Conservation (phyloP, 2,888 invertebrate species). For the Hirtodrosophila cameraria region DNA sequence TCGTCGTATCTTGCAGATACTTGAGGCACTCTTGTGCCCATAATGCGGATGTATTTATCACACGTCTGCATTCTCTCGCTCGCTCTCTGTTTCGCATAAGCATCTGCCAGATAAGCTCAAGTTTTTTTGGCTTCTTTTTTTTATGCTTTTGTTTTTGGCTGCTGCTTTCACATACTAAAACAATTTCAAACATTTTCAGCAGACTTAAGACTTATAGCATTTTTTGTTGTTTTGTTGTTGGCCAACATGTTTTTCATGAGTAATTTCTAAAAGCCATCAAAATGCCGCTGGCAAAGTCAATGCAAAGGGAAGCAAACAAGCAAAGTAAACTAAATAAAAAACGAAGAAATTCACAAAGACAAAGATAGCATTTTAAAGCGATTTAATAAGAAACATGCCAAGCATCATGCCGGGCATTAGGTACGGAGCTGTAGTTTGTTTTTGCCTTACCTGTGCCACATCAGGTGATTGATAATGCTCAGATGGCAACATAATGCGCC, state of each 20-base stretch:
- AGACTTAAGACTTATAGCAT: constrained; percentile 17
- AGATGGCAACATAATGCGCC: constrained; percentile 20
- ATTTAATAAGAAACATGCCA: constrained; percentile 56
- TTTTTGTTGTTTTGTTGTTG: constrained; percentile 17
- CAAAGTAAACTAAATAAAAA: constrained; percentile 9
- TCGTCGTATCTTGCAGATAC: constrained; percentile 69
- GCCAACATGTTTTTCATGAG: constrained; percentile 57
- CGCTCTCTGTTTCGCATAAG: constrained; percentile 29
- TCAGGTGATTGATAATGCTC: constrained; percentile 76
- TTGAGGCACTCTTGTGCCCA: constrained; percentile 33
- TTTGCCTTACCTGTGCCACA: constrained; percentile 37
- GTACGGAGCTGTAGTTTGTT: not conserved
- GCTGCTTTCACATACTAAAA: constrained; percentile 41
- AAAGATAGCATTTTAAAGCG: constrained; percentile 42
- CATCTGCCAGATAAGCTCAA: constrained; percentile 69
- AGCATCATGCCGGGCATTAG: constrained; percentile 44
- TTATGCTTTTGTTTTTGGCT: constrained; percentile 4
- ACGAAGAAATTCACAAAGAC: constrained; percentile 24
- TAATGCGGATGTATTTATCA: constrained; percentile 80
- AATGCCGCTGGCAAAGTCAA: constrained; percentile 61
- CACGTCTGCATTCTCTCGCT: constrained; percentile 61
- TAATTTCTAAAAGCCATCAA: constrained; percentile 69
- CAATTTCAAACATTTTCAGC: constrained; percentile 67
- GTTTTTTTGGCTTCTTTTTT: constrained; percentile 20
- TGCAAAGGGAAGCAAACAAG: constrained; percentile 22